A percentile compares a stretch with the other conserved stretches of the same genome.
Conservation (phyloP, 2,797 vertebrate genomes). For the Gila robusta region DNA sequence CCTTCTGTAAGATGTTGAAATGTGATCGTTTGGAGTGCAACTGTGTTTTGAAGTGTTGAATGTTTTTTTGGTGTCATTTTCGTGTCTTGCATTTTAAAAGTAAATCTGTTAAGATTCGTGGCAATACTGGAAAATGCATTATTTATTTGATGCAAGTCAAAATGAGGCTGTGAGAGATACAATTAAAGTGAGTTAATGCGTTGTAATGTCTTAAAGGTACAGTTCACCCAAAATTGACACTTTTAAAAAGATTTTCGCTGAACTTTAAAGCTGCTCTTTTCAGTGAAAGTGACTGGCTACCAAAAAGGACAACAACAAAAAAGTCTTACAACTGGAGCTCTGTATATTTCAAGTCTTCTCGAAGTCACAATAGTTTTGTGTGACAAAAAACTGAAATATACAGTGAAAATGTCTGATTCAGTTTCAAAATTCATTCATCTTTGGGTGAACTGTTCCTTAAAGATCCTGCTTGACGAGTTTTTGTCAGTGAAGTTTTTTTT, state of each 20-base stretch:
- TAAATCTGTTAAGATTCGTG: background rate
- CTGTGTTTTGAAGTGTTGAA: background rate
- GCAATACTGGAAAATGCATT: background rate
- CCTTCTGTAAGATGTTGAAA: slow-evolving; percentile 25
- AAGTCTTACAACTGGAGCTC: background rate
- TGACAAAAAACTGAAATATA: background rate
- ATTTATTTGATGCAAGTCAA: background rate
- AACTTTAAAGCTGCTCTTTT: background rate
- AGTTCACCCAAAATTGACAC: background rate
- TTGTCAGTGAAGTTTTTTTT: background rate
- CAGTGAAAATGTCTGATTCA: background rate
- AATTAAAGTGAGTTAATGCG: background rate
- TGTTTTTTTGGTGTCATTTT: background rate
- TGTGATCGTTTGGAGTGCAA: background rate
- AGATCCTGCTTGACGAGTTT: background rate
- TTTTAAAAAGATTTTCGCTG: background rate
- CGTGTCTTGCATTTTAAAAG: background rate
- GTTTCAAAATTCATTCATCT: background rate
- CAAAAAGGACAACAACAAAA: background rate
- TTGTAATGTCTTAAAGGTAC: background rate
- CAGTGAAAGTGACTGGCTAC: background rate
- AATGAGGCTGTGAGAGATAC: background rate
- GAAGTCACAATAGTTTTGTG: background rate
- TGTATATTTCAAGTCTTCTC: background rate
- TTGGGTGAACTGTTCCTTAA: background rate